Conservation (phyloP, 2,888 invertebrate genomes). For the Oxycera nigricornis region DNA sequence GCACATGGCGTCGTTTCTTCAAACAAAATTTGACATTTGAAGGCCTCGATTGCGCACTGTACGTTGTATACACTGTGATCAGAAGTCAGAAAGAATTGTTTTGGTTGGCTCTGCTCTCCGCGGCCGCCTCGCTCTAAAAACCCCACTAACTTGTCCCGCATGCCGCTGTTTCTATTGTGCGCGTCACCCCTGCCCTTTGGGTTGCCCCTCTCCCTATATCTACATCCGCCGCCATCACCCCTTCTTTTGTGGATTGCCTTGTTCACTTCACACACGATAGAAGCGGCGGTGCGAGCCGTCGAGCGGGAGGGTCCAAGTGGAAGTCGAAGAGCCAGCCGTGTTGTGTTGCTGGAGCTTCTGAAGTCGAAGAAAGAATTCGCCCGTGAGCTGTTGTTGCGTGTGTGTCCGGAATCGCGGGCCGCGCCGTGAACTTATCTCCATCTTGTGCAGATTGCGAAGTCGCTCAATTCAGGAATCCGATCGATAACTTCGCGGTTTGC, state of each 20-base stretch:
- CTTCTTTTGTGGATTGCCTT: background rate
- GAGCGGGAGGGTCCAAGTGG: background rate
- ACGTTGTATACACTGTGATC: too few species aligned
- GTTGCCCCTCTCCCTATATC: background rate
- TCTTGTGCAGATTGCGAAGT: conserved; percentile 5
- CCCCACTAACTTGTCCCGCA: background rate
- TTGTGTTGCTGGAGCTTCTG: background rate
- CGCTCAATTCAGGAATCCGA: background rate
- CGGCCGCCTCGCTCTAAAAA: background rate
- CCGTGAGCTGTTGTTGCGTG: background rate
- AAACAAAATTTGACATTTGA: too few species aligned
- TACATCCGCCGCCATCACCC: background rate
- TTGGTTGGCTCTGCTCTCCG: background rate
- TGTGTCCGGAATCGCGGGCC: background rate
- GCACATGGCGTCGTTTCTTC: too few species aligned
- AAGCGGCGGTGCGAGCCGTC: background rate
- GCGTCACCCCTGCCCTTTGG: background rate
- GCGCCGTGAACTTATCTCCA: background rate
- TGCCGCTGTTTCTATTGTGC: background rate
- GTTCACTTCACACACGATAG: background rate
- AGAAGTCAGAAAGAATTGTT: too few species aligned
- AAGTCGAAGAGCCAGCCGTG: background rate
- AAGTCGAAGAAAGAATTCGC: conserved; percentile 24
- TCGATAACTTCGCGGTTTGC: conserved; percentile 9
- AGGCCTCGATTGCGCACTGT: too few species aligned